Percentiles rank a stretch among this genome's conserved stretches.
Evolutionary conservation across 1,140 invertebrate genomes (phyloP).

Genomic region (Wasmannia auropunctata): DNA sequence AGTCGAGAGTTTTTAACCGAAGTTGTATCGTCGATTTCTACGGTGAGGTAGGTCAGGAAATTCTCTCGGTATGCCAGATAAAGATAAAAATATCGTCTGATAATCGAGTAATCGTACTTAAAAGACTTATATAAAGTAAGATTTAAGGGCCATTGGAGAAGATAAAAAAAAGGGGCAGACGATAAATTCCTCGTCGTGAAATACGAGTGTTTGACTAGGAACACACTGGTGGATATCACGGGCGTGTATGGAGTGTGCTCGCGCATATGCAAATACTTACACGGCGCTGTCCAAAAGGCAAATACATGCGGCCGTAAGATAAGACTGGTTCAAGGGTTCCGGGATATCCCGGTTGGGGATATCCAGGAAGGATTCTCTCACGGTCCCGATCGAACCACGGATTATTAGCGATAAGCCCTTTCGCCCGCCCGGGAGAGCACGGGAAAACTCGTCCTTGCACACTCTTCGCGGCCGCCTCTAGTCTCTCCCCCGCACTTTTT

Average conservation of each 20-base stretch:
- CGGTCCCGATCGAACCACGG: constrained; percentile 39
- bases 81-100: neutral
- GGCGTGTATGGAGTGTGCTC: constrained; percentile 76
- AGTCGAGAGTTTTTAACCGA: neutral
- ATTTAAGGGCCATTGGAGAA: neutral
- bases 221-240: constrained; percentile 57
- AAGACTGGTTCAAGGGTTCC: constrained; percentile 69
- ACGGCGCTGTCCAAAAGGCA: constrained; percentile 74
- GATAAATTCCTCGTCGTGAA: constrained; percentile 25
- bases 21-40: neutral
- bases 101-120: neutral
- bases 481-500: neutral
- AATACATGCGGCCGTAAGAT: constrained; percentile 79
- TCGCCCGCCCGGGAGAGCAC: neutral
- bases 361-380: neutral
- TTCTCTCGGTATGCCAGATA: neutral
- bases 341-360: neutral
- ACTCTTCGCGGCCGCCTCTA: neutral
- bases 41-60: neutral
- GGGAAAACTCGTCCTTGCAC: constrained; percentile 8
- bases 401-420: constrained; percentile 34
- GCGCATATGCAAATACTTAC: constrained; percentile 81
- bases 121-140: neutral
- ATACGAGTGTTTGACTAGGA: constrained; percentile 76
- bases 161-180: neutral